phyloP scores from a whole-genome alignment of 2,888 invertebrate species.

The Kuschelorhynchus macadamiae region DNA sequence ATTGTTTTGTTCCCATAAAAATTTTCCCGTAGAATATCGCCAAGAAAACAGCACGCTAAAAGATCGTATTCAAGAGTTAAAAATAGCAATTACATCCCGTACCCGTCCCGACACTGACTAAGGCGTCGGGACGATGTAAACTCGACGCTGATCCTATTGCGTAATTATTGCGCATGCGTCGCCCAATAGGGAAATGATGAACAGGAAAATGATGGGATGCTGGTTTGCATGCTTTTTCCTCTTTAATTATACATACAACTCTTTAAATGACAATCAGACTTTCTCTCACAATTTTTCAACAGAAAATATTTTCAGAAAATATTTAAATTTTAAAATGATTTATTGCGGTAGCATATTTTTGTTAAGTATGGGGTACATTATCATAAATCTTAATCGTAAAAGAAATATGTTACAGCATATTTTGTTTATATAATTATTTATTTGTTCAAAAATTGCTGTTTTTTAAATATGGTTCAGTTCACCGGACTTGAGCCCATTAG shows the following conservation, averaged over 20 bases:
- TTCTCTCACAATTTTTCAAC: no score
- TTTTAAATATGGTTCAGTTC: no score
- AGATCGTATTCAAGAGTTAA: constrained; percentile 40
- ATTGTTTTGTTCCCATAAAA: constrained; percentile 34
- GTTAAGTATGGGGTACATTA: no score
- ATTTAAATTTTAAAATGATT: no score
- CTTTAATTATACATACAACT: constrained; percentile 41
- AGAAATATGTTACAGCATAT: no score
- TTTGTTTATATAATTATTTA: no score
- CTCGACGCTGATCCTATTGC: constrained; percentile 43
- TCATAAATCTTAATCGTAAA: no score
- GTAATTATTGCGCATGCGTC: constrained; percentile 47
- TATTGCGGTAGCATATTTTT: no score
- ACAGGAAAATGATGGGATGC: constrained; percentile 45
- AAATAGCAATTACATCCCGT: constrained; percentile 36
- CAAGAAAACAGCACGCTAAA: constrained; percentile 33
- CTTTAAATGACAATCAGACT: constrained; percentile 9
- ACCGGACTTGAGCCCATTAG: no score
- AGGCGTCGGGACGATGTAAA: constrained; percentile 46
- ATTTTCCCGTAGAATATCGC: constrained; percentile 17
- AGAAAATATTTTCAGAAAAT: no score
- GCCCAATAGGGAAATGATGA: constrained; percentile 40
- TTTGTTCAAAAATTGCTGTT: no score
- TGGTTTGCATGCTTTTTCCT: constrained; percentile 43
- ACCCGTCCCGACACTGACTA: constrained; percentile 33